Conservation (phyloP, 2,888 invertebrate species). For the Tenthredo mesomela region DNA sequence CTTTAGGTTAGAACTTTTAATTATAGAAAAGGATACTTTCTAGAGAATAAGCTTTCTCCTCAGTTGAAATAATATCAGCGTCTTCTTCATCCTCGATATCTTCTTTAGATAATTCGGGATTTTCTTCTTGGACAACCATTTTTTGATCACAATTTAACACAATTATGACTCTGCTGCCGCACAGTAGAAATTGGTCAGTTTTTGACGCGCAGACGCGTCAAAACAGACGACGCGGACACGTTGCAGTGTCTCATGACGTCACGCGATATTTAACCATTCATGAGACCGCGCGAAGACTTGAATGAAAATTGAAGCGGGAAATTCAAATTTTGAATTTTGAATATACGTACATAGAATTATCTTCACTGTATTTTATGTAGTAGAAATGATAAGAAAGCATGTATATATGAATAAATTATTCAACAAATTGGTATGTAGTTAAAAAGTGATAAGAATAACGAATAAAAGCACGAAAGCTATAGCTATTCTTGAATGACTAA, state of each 20-base stretch:
- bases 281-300: background rate
- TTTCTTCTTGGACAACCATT: constrained; percentile 68
- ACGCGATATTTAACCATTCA: background rate
- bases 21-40: constrained; percentile 73
- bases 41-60: constrained; percentile 68
- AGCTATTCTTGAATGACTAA: background rate
- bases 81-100: constrained; percentile 61
- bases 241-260: background rate
- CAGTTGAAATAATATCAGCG: constrained; percentile 57
- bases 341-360: background rate
- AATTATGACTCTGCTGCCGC: background rate
- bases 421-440: background rate
- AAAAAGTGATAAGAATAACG: background rate
- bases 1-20: background rate
- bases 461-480: too few relatives aligned
- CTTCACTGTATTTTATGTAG: too few relatives aligned
- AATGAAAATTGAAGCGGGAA: background rate
- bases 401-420: too few relatives aligned
- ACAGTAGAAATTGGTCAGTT: background rate
- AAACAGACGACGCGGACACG: constrained; percentile 1
- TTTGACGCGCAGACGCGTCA: constrained; percentile 25
- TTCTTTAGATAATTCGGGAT: constrained; percentile 60
- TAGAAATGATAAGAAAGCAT: too few relatives aligned
- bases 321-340: background rate
- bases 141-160: background rate